phyloP scores from a whole-genome alignment of 2,113 vertebrate genomes.

The Elaphurus davidianus region DNA sequence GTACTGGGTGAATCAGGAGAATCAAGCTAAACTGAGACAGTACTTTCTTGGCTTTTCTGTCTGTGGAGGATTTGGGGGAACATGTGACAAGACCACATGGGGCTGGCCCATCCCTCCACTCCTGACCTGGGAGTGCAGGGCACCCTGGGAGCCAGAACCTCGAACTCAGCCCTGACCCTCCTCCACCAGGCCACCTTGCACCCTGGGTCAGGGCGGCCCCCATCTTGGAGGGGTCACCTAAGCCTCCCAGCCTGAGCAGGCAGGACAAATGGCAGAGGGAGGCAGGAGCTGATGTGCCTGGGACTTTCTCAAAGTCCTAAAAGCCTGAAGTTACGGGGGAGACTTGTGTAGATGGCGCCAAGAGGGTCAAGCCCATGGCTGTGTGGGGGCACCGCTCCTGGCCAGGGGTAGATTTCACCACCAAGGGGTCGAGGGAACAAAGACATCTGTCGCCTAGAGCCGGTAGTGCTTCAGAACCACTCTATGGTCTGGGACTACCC shows the following conservation, averaged over 20 bases:
- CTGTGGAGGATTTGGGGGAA: not conserved
- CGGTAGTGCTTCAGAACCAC: accelerated
- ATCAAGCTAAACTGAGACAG: not conserved
- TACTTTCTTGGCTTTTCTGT: not conserved
- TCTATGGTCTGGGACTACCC: not conserved
- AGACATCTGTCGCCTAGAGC: not conserved
- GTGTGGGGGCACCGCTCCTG: not conserved
- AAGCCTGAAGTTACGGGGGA: not conserved
- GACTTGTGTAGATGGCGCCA: accelerated
- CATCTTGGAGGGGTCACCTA: not conserved
- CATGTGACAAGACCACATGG: accelerated
- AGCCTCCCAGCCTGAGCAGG: accelerated
- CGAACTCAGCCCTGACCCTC: not conserved
- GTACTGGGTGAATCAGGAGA: accelerated
- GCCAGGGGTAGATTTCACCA: accelerated
- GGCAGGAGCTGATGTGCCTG: accelerated
- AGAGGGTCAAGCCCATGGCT: not conserved
- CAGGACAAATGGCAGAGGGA: not conserved
- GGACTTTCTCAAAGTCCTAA: not conserved
- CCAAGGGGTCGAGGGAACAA: not conserved
- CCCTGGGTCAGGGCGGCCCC: not conserved
- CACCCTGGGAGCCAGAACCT: not conserved
- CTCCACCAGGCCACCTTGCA: accelerated
- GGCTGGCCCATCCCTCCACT: not conserved
- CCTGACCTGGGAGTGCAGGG: not conserved